Evolutionary conservation across 2,113 vertebrate genomes (phyloP).

Genomic region (Candoia aspera): DNA sequence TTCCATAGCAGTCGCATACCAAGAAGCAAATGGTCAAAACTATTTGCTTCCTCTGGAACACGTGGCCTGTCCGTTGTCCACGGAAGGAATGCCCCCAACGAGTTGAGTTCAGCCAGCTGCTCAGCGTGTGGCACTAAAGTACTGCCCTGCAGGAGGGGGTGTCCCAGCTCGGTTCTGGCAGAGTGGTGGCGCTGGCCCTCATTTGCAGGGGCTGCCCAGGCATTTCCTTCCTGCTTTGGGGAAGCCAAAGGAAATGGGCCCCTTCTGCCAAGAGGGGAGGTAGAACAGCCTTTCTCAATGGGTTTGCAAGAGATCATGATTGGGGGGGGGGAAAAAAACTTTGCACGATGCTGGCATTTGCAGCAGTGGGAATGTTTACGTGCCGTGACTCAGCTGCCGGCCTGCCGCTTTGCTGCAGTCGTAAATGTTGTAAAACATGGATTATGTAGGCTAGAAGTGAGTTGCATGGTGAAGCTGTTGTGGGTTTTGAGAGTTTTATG

Average conservation of each 20-base stretch:
- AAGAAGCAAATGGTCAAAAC: neutral
- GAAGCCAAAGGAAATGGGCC: neutral
- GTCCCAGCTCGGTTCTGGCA: neutral
- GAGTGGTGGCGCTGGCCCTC: neutral
- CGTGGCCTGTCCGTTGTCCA: neutral
- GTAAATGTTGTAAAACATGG: no score
- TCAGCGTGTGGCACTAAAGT: no score
- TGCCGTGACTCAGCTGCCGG: no score
- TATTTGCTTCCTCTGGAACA: neutral
- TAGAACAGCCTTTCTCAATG: neutral
- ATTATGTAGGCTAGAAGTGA: no score
- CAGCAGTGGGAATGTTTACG: no score
- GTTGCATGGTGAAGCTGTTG: no score
- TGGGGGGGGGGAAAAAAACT: no score
- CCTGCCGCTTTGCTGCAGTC: no score
- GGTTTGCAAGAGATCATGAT: neutral
- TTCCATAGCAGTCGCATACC: neutral
- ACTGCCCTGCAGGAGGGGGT: no score
- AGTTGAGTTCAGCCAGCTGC: neutral
- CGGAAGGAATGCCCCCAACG: neutral
- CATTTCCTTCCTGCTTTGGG: neutral
- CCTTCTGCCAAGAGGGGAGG: neutral
- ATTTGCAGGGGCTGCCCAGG: neutral
- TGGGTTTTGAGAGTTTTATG: no score
- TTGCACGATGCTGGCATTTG: no score